phyloP scores from a whole-genome alignment of 2,113 vertebrate species.

The Alexandromys fortis region DNA sequence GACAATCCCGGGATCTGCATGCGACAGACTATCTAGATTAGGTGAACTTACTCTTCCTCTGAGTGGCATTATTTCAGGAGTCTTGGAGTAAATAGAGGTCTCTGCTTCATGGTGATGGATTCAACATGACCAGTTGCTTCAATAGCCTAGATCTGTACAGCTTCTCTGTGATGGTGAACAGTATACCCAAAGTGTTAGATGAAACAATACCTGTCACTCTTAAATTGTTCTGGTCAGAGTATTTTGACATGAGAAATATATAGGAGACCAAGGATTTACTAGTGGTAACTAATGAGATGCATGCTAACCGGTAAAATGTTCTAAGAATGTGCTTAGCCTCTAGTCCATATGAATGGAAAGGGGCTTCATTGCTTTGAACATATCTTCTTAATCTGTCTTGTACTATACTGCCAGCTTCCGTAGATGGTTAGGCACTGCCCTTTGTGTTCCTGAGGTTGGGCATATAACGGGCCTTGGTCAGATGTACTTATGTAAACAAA shows the following conservation, averaged over 20 bases:
- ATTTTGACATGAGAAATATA: background rate
- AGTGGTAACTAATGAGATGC: background rate
- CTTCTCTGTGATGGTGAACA: too few relatives aligned
- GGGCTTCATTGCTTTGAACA: background rate
- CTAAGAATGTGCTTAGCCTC: background rate
- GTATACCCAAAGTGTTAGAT: too few relatives aligned
- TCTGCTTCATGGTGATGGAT: background rate
- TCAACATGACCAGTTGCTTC: background rate
- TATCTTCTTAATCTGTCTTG: background rate
- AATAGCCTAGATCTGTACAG: background rate
- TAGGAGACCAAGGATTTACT: background rate
- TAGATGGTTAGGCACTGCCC: background rate
- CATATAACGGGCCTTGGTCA: background rate
- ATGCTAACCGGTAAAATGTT: background rate
- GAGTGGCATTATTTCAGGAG: background rate
- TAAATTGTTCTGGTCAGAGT: background rate
- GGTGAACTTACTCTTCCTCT: background rate
- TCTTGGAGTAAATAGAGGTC: background rate
- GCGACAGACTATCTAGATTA: background rate
- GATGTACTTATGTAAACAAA: slow-evolving; percentile 19
- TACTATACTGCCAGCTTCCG: background rate
- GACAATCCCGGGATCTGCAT: background rate
- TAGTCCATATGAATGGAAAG: background rate
- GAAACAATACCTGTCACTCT: too few relatives aligned
- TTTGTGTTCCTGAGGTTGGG: background rate